phyloP scores from a whole-genome alignment of 2,797 vertebrate species.

The Myotis vivesi region DNA sequence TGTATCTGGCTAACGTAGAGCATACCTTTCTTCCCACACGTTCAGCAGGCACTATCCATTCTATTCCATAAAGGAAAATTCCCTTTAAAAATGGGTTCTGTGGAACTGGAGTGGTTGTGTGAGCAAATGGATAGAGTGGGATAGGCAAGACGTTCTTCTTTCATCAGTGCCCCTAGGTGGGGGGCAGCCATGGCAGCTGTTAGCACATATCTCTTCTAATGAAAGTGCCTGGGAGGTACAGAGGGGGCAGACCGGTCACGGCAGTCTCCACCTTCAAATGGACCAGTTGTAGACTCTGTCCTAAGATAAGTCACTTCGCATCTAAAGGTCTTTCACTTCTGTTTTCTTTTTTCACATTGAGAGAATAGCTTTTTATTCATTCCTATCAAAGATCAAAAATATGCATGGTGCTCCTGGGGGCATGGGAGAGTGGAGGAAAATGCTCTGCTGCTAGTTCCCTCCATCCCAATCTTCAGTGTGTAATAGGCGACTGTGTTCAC shows the following conservation, averaged over 20 bases:
- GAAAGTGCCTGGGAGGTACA: background rate
- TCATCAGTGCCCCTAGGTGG: background rate
- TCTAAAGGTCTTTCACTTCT: background rate
- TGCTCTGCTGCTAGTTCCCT: background rate
- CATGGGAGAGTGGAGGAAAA: background rate
- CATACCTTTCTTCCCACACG: background rate
- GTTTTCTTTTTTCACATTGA: background rate
- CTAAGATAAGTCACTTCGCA: background rate
- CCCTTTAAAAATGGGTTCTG: background rate
- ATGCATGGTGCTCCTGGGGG: background rate
- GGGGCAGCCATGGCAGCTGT: background rate
- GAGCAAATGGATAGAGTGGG: background rate
- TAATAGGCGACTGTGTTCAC: background rate
- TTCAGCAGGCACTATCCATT: background rate
- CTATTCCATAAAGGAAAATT: background rate
- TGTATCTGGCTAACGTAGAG: background rate
- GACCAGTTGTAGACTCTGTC: background rate
- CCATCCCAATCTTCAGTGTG: background rate
- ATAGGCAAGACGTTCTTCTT: background rate
- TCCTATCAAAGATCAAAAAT: constrained; percentile 11
- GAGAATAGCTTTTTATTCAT: background rate
- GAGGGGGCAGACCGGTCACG: background rate
- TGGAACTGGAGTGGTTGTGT: too few species aligned
- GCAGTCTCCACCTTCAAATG: background rate
- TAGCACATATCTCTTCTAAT: background rate